Evolutionary conservation across 1,140 invertebrate genomes (phyloP), one percentile per base, ranked within the genome.

Genomic region (fruit fly (Drosophila melanogaster)): DNA sequence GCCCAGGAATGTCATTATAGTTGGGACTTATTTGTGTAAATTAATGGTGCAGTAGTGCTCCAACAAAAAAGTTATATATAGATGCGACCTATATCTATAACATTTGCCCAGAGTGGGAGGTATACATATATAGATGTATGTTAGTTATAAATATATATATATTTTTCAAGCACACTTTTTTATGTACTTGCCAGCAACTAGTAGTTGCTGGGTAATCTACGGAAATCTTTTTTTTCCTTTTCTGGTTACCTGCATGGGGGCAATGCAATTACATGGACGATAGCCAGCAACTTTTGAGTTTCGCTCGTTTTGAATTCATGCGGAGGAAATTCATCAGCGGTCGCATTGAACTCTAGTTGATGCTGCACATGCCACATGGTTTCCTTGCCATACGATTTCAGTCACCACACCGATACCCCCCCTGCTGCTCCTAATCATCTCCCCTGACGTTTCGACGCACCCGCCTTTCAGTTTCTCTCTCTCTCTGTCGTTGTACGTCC

Each of bases 281-380:
- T 46, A 46, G 44, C 44, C 44, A n/a, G 33, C 15, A 17, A 5
- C 15, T 17, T 47, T 38, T 19, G 15, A 24, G 17, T 33, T 19
- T 3, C 12, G 17, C 4, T 22, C 15, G 24, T 41, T 50, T 49
- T 35, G 8, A 22, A 10, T 58, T 37, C 24, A 35, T 84, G 56
- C 61, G 61, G 37, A 40, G 71, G 65, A 72, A 71, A 79, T 84
- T 84, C 76, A 84, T 84, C 80, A 83, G 26, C 22, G 49, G 55
- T 4, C 35, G 30, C 22, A 40, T 17, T 11, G 26, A 50, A 50
- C 46, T 33, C n/a, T 50, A 15, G 30, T 30, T 10, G 53, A 66
- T 33, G 19, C 26, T 56, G 67, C 37, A 59, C 58, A 80, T 76
- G 75, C 65, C 77, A 79, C 65, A 76, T 65, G 73, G 54, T 65